Base-by-base conservation (phyloP, 2,797 vertebrate species). In the Myripristis jacobus region DNA sequence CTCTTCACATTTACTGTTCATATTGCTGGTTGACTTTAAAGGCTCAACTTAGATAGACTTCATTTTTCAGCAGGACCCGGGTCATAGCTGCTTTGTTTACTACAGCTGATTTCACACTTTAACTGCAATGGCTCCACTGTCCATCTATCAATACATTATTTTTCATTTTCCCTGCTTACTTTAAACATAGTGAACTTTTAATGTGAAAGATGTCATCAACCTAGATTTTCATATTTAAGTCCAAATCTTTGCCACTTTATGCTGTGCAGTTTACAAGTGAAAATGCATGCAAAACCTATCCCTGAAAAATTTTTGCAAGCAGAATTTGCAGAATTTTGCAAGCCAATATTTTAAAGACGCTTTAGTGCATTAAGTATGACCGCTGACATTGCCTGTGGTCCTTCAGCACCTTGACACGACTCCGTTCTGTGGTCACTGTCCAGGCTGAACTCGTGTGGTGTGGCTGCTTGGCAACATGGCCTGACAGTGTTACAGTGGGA, bases 381-480 rank as follows among this genome's bases (percentile, higher is more conserved):
- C 21, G 1, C 12, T 54, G 72, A 70, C 61, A 27, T 53, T 38
- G 19, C 44, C 64, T 46, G 38, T 57, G 46, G 16, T 73, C 22
- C 4, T 51, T n/a, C 2, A 29, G 55, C 60, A 66, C 64, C 36
- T 58, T 78, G 38, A 36, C 52, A 56, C 21, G 18, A 41, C 66
- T 59, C 62, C 36, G 1, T 43, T 19, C n/a, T 48, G 41, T 27
- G 47, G 24, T 56, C 63, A 36, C 48, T 48, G 25, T 66, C 34
- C 53, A 46, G 19, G 38, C 46, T 4, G n/a, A 53, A 69, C 65
- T 80, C 43, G 18, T 46, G 59, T 31, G 22, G 21, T n/a, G 36
- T 60, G 66, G 81, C 83, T 83, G 72, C 81, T 71, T 71, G 77
- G 80, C 66, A 72, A 86, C 77, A 46, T 58, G 64, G 66, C 71